phyloP scores from a whole-genome alignment of 1,140 invertebrate genomes.

The Bombus affinis region DNA sequence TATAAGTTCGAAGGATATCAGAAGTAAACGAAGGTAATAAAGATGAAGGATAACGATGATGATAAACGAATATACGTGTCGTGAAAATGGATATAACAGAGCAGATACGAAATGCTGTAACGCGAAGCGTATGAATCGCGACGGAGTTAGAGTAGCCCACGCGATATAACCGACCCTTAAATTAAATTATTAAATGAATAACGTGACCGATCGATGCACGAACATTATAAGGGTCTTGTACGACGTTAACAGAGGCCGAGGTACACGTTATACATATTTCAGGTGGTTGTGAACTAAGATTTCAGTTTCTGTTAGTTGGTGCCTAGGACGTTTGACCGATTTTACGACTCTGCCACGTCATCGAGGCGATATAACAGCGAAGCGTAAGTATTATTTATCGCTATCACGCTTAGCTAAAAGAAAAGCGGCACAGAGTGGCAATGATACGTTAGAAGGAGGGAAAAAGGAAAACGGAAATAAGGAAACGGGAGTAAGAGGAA shows the following conservation, averaged over 20 bases:
- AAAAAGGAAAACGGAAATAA: no score
- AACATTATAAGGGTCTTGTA: not conserved
- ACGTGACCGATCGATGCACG: not conserved
- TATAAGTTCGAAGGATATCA: constrained; percentile 15
- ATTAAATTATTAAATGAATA: not conserved
- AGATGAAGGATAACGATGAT: not conserved
- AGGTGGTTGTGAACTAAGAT: not conserved
- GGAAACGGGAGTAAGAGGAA: not conserved
- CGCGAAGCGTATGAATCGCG: not conserved
- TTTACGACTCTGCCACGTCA: no score
- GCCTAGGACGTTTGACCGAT: no score
- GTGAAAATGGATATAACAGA: not conserved
- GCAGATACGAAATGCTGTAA: not conserved
- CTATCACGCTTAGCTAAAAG: no score
- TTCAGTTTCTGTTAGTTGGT: no score
- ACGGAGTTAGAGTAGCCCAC: not conserved
- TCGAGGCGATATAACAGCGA: no score
- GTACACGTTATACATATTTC: not conserved
- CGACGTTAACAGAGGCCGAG: not conserved
- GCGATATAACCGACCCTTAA: no score
- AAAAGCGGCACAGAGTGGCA: not conserved
- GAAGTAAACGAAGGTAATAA: not conserved
- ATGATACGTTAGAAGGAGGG: not conserved
- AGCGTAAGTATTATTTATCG: no score
- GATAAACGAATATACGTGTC: constrained; percentile 10